Evolutionary conservation across 1,140 invertebrate genomes (phyloP).

Genomic region (Cotesia vestalis): DNA sequence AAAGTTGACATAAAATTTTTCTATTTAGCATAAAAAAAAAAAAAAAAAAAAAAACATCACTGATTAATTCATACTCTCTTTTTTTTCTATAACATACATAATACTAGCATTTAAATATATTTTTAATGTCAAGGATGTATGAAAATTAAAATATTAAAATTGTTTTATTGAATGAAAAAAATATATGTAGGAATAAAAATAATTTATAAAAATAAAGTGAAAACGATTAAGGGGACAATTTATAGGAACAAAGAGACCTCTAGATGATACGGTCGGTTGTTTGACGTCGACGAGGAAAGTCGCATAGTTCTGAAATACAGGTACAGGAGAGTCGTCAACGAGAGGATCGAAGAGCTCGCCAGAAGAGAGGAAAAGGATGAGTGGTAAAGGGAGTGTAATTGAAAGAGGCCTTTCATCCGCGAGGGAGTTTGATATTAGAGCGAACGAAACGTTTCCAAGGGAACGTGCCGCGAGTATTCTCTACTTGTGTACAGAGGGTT

Average conservation of each 20-base stretch:
- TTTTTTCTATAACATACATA: not conserved
- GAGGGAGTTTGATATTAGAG: conserved; percentile 52
- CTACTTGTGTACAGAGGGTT: conserved; percentile 35
- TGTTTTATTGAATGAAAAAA: not conserved
- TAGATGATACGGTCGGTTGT: not conserved
- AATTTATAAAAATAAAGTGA: conserved; percentile 25
- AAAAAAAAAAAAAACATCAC: no score
- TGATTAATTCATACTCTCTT: no score
- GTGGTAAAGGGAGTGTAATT: conserved; percentile 49
- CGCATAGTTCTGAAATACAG: conserved; percentile 35
- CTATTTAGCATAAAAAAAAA: no score
- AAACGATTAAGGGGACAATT: conserved; percentile 16
- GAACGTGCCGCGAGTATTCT: conserved; percentile 51
- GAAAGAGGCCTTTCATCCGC: conserved; percentile 54
- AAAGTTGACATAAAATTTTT: conserved; percentile 5
- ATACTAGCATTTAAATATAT: not conserved
- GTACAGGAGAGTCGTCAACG: conserved; percentile 35
- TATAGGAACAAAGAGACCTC: not conserved
- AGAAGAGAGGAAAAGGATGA: conserved; percentile 42
- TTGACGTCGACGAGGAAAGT: conserved; percentile 5
- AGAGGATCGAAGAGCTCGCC: conserved; percentile 39
- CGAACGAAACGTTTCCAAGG: conserved; percentile 62
- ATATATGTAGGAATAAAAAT: conserved; percentile 1
- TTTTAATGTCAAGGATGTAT: conserved; percentile 1
- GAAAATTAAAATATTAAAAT: not conserved